These are phyloP conservation scores for Rotaria sp. DNA, from an alignment of 2,888 invertebrate species.

Conservation along the genomic window DNA sequence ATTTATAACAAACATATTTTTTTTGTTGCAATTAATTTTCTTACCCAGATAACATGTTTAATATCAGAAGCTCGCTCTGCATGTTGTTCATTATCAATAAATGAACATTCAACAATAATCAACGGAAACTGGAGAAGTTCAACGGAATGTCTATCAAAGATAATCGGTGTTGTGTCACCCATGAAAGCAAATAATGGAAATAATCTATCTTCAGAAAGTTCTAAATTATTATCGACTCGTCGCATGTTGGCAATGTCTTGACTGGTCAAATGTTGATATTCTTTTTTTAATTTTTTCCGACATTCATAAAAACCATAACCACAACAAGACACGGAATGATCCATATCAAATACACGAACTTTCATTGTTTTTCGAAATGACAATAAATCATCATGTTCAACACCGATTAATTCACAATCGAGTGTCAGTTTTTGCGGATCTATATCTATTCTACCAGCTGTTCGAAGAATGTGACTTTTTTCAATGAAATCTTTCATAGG, in stretches of 20 bases:
- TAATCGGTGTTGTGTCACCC: background rate
- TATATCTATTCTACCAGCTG: background rate
- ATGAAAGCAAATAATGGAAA: background rate
- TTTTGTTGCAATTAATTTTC: background rate
- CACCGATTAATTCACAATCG: background rate
- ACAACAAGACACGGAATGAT: background rate
- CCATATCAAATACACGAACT: slow-evolving; percentile 25
- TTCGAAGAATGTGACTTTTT: background rate
- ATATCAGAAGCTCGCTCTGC: background rate
- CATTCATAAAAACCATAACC: background rate
- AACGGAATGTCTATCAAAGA: background rate
- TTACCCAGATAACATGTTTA: slow-evolving; percentile 9
- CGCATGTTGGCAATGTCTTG: background rate
- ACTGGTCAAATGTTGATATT: background rate
- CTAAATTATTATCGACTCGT: background rate
- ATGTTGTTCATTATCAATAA: background rate
- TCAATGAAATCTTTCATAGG: background rate
- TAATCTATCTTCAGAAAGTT: background rate
- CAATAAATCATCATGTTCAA: background rate
- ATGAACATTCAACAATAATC: slow-evolving; percentile 8
- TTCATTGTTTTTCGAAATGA: background rate
- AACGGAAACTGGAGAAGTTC: background rate
- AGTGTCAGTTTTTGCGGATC: background rate
- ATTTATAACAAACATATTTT: background rate
- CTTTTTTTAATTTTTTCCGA: background rate